Conservation (phyloP, 2,113 vertebrate species). For the Cairina moschata region DNA sequence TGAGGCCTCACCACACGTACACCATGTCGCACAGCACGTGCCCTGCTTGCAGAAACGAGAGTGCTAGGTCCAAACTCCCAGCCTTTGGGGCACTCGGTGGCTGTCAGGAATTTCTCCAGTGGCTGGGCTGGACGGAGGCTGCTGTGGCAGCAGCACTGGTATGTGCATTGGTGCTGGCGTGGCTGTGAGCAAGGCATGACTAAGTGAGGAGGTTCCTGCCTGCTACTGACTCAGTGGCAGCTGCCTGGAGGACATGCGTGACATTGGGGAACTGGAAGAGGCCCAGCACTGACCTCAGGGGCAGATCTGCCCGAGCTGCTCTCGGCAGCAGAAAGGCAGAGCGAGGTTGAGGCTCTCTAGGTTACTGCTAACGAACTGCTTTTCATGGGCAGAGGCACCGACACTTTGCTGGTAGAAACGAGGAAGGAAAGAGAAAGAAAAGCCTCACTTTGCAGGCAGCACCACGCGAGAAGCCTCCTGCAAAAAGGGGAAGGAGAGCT, state of each 20-base stretch:
- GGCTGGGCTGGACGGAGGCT: neutral
- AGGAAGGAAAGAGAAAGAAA: neutral
- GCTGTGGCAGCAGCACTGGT: neutral
- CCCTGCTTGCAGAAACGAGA: neutral
- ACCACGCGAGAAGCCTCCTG: neutral
- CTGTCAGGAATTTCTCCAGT: neutral
- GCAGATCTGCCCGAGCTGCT: neutral
- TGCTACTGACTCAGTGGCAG: neutral
- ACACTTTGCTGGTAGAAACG: neutral
- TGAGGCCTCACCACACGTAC: neutral
- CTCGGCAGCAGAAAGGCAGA: accelerated
- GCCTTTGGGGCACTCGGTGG: neutral
- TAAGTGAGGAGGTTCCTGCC: neutral
- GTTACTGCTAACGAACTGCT: neutral
- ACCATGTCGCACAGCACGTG: neutral
- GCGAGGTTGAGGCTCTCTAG: neutral
- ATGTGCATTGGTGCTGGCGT: accelerated
- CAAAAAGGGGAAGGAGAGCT: neutral
- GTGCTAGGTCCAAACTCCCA: neutral
- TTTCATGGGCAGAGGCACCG: neutral
- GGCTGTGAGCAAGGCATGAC: neutral
- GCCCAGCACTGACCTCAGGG: constrained; percentile 4
- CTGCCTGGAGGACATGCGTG: neutral
- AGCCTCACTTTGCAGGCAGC: neutral
- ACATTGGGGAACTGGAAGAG: neutral